Conservation (phyloP, 1,140 invertebrate genomes). For the Diabrotica virgifera region DNA sequence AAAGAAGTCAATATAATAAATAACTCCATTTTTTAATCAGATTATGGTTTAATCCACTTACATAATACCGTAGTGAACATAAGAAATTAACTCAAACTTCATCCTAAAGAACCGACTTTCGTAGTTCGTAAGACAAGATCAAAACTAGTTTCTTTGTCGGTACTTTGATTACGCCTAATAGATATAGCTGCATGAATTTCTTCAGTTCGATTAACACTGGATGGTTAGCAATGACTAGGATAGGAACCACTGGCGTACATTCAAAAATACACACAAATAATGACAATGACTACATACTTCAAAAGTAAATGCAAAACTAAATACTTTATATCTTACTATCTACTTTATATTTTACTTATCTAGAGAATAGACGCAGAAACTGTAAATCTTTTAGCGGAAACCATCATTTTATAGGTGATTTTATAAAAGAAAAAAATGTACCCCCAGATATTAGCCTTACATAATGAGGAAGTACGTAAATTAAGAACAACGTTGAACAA, state of each 20-base stretch:
- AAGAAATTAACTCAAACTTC: not conserved
- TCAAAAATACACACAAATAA: not conserved
- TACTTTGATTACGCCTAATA: conserved; percentile 5
- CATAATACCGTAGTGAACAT: not conserved
- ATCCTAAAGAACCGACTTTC: not conserved
- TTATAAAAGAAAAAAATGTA: no score
- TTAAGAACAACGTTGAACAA: no score
- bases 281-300: no score
- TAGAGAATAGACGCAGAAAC: no score
- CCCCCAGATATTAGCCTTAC: no score
- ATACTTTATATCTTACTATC: no score
- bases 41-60: conserved; percentile 10
- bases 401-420: no score
- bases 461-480: no score
- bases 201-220: conserved; percentile 10
- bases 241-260: conserved; percentile 4
- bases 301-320: no score
- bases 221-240: not conserved
- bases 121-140: not conserved
- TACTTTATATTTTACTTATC: no score
- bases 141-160: conserved; percentile 14
- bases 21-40: conserved; percentile 8
- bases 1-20: conserved; percentile 9
- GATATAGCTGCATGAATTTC: conserved; percentile 12
- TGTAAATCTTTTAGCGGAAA: no score